phyloP scores from a whole-genome alignment of 2,888 invertebrate genomes.

The Nomada fucata region DNA sequence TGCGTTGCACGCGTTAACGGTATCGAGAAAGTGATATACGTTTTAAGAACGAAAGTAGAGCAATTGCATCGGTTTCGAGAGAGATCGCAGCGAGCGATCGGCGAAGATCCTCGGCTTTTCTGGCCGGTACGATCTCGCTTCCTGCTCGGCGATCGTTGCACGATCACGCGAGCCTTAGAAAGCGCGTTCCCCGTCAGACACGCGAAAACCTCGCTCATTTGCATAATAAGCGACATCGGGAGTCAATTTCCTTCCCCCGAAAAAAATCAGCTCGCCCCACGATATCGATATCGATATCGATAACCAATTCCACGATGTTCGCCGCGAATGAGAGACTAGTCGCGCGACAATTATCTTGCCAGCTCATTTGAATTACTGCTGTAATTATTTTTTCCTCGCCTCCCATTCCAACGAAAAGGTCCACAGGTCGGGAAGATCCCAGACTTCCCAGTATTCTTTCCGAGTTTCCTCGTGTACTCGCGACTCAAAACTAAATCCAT shows the following conservation, averaged over 20 bases:
- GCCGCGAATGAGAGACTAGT: no score
- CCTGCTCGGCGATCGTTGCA: constrained; percentile 39
- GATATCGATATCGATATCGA: no score
- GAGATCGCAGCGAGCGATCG: constrained; percentile 15
- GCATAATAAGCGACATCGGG: constrained; percentile 18
- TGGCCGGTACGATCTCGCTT: constrained; percentile 38
- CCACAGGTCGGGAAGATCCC: no score
- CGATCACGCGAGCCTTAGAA: constrained; percentile 49
- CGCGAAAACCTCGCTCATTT: constrained; percentile 29
- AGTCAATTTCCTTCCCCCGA: neutral
- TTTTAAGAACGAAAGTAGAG: constrained; percentile 38
- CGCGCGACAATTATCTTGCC: no score
- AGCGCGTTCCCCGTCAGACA: constrained; percentile 18
- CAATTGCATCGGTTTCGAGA: constrained; percentile 35
- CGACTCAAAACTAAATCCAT: no score
- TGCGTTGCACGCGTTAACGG: neutral
- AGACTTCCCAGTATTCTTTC: no score
- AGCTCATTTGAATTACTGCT: no score
- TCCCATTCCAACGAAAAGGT: no score
- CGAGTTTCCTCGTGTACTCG: no score
- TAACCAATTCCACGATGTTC: no score
- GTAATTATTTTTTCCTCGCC: no score
- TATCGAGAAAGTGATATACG: constrained; percentile 13
- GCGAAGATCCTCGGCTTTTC: constrained; percentile 43
- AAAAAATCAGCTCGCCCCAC: no score